Base-by-base conservation (phyloP, 2,797 vertebrate species). In the Bucorvus abyssinicus region DNA sequence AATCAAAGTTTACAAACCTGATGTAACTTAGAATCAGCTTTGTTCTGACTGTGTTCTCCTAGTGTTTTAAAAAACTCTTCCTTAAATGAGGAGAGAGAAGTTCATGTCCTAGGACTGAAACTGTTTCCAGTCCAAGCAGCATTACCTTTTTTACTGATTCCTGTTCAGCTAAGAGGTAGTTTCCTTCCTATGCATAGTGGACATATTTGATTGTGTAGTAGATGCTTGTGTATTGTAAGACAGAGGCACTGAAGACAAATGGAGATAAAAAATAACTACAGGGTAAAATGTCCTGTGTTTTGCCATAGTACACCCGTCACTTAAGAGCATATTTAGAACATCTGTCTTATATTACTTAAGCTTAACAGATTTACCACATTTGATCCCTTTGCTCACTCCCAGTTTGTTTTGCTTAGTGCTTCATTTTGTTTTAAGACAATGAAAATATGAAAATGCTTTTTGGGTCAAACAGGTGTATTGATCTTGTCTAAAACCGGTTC, bases 291-390 rank as follows among this genome's bases (percentile, higher is more conserved):
- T 30, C 20, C 20, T 34, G 2, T 61, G 9, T 74, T 86, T 81
- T 83, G 36, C 40, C 7, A 10, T 16, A 44, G 13, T 12, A 9
- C 22, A 8, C 11, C 34, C 14, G 17, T 74, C 12, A 27, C 9
- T 55, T 73, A 10, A 71, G 36, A 53, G 16, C 4, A 1, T 50
- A 6, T 56, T 71, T 50, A 77, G 45, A 82, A 73, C 5, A 2
- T 74, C 12, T 67, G 9, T 32, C 14, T 53, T 75, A 6, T 1
- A 8, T 0, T 2, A 36, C 22, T 49, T 20, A 6, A 32, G 29
- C 9, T 52, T 60, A 47, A 52, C 29, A 71, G 12, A 32, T 2
- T 23, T 69, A 7, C 3, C 1, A 1, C 0, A 1, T 77, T n/a
- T 57, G 17, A 5, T 84, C 57, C 38, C 13, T 74, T 55, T 16